A percentile compares a stretch with the other conserved stretches of the same genome.
These are phyloP conservation scores for Amblyopsis rosae DNA, from an alignment of 2,113 vertebrate genomes.

Conservation along the genomic window DNA sequence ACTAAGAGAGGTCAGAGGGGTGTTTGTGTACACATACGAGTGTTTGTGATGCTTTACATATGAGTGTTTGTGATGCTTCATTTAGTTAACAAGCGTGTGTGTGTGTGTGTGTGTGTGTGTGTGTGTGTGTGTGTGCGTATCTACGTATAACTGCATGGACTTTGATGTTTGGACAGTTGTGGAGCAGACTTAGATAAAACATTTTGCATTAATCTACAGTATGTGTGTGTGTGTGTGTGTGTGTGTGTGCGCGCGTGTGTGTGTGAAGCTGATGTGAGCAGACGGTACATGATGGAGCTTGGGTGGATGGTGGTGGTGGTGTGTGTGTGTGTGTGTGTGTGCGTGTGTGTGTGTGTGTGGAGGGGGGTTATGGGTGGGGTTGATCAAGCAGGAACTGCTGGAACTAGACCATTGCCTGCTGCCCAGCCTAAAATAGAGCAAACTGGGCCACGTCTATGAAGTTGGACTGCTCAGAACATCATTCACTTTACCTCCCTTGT, in stretches of 20 bases:
- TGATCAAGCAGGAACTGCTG: conserved; percentile 37
- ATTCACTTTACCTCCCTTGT: not conserved
- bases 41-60: no score
- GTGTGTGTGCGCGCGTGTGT: conserved; percentile 30
- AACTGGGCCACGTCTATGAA: conserved; percentile 36
- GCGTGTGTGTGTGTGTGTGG: not conserved
- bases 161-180: no score
- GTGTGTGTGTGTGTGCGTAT: conserved; percentile 30
- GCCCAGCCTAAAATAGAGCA: conserved; percentile 56
- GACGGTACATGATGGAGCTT: conserved; percentile 44
- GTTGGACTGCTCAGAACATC: conserved; percentile 12
- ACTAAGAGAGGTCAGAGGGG: conserved; percentile 23
- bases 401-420: conserved; percentile 34
- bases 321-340: no score
- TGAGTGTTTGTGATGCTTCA: conserved; percentile 20
- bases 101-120: conserved; percentile 48
- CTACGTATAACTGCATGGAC: not conserved
- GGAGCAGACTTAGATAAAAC: no score
- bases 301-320: not conserved
- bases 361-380: conserved; percentile 47
- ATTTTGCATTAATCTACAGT: conserved; percentile 32
- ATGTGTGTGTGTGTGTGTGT: conserved; percentile 9
- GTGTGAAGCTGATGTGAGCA: conserved; percentile 62
- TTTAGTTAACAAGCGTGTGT: conserved; percentile 12
- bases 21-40: not conserved